phyloP scores from a whole-genome alignment of 1,140 invertebrate genomes.

The Brachionus angularis region DNA sequence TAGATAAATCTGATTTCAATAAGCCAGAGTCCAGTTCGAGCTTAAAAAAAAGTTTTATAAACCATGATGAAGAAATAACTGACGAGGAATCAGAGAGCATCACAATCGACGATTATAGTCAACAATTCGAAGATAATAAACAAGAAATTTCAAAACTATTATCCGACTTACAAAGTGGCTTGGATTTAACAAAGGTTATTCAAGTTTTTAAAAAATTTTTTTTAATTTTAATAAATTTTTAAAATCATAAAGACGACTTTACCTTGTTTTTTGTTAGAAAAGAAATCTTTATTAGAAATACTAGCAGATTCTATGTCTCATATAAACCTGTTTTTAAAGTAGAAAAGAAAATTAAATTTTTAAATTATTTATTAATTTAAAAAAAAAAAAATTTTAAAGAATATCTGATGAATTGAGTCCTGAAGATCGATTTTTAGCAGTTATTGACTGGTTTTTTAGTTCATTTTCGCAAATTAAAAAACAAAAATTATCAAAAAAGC shows the following conservation, averaged over 20 bases:
- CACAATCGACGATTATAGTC: neutral
- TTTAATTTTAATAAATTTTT: constrained; percentile 48
- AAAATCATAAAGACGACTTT: neutral
- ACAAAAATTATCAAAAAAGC: constrained; percentile 61
- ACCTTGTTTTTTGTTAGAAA: constrained; percentile 52
- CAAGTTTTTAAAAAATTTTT: neutral
- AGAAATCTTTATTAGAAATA: constrained; percentile 62
- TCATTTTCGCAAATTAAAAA: constrained; percentile 61
- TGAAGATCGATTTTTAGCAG: constrained; percentile 59
- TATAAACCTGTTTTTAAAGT: constrained; percentile 57
- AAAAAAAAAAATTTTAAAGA: constrained; percentile 4
- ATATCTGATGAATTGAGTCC: constrained; percentile 48
- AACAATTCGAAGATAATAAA: neutral
- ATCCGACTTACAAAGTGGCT: neutral
- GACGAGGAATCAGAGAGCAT: neutral
- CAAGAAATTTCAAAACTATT: neutral
- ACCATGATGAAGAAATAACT: constrained; percentile 9
- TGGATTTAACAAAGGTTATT: constrained; percentile 22
- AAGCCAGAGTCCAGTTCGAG: neutral
- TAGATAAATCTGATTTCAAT: too few species aligned
- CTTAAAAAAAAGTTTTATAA: constrained; percentile 27
- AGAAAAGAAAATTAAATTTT: constrained; percentile 40
- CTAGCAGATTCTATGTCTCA: constrained; percentile 64
- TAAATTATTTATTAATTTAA: constrained; percentile 6
- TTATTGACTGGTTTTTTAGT: constrained; percentile 60